Base-by-base conservation (phyloP, 1,140 invertebrate genomes). In the Aphidius gifuensis region DNA sequence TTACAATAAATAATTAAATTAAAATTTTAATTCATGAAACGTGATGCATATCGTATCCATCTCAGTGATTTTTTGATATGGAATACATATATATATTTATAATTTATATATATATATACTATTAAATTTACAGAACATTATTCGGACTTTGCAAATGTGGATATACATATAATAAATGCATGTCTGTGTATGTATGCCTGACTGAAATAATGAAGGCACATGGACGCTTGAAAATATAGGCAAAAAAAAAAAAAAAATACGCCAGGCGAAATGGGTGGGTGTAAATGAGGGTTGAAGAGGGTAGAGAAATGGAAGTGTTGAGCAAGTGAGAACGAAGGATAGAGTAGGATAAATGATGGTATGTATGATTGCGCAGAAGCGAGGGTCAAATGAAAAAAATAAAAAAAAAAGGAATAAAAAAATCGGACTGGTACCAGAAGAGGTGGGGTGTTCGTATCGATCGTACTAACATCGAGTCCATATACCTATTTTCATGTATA, bases 401-500 rank as follows among this genome's bases (percentile, higher is more conserved):
- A 0, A 32, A 32, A 32, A 32, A 32, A 32, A 32, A 32, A 32
- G 2, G 4, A 32, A 32, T 32, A 32, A 79, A 80, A 80, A 66
- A 80, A 78, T 80, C 76, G 77, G 77, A 72, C 70, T 69, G 71
- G 70, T 71, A 65, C 23, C 53, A 53, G 58, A 39, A 44, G 50
- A 59, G 48, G 9, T 48, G 67, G 58, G 71, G 69, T 72, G 73
- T 66, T 66, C 71, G 76, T 80, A 80, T 80, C 78, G 78, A 80
- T 80, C 78, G 74, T 69, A 65, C 70, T 68, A 71, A 73, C 74
- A 76, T 74, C 68, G 68, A 69, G 68, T 74, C 70, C 74, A 69
- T 70, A 58, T 66, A 64, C 65, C 42, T 60, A 63, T 32, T 32
- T 32, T 32, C 60, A 54, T 64, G 67, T 69, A 53, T 55, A 54